Evolutionary conservation across 1,140 invertebrate genomes (phyloP).

Genomic region (Rhagoletis pomonella): DNA sequence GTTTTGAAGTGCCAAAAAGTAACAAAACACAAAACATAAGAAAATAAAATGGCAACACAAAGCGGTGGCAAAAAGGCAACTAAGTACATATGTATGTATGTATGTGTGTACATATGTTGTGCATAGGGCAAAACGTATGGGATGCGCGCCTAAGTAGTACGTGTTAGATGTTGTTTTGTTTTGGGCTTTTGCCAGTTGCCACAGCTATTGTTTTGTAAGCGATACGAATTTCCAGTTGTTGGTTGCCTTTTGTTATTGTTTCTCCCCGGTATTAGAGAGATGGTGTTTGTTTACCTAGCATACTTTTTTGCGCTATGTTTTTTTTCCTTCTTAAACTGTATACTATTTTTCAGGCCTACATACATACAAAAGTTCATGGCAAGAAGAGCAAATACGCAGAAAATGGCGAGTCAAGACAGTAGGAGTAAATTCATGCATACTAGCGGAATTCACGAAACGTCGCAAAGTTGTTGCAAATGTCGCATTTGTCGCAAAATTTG

Average conservation of each 20-base stretch:
- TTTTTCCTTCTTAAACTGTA: not conserved
- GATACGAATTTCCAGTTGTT: conserved; percentile 25
- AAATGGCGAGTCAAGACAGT: not conserved
- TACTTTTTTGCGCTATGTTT: not conserved
- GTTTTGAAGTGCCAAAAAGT: conserved; percentile 26
- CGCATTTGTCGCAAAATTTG: too few relatives aligned
- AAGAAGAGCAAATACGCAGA: not conserved
- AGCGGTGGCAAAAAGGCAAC: conserved; percentile 32
- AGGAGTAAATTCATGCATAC: too few relatives aligned
- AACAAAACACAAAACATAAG: conserved; percentile 9
- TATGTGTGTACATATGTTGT: not conserved
- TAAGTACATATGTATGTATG: not conserved
- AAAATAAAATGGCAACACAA: conserved; percentile 10
- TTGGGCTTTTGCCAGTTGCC: conserved; percentile 35
- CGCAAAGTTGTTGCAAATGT: too few relatives aligned
- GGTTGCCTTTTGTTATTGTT: conserved; percentile 47
- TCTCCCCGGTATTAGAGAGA: conserved; percentile 9
- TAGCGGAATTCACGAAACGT: too few relatives aligned
- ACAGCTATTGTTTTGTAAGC: conserved; percentile 11
- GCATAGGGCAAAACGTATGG: too few relatives aligned
- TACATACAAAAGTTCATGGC: too few relatives aligned
- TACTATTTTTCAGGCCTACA: not conserved
- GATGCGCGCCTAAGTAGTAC: not conserved
- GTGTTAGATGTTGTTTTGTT: not conserved
- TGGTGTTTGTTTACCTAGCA: conserved; percentile 17